phyloP scores from a whole-genome alignment of 2,113 vertebrate genomes.

The Cryptotis parvus region DNA sequence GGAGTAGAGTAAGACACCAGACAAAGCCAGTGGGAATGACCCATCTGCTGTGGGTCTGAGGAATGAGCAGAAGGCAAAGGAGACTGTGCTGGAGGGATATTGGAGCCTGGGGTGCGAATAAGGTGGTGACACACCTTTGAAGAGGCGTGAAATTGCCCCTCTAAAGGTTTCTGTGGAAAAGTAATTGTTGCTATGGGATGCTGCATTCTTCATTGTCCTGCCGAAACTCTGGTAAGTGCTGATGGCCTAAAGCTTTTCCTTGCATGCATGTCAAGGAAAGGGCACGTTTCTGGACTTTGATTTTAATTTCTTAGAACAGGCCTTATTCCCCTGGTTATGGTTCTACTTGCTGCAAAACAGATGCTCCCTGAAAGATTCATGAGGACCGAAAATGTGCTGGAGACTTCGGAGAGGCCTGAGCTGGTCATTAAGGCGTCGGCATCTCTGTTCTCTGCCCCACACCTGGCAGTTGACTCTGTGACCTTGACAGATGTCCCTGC shows the following conservation, averaged over 20 bases:
- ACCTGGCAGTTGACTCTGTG: not conserved
- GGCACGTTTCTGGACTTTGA: slow-evolving; percentile 11
- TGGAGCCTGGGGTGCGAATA: too few relatives aligned
- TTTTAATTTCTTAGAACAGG: slow-evolving; percentile 53
- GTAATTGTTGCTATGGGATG: too few relatives aligned
- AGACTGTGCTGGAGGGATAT: too few relatives aligned
- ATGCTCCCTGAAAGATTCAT: slow-evolving; percentile 60
- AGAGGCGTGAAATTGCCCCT: too few relatives aligned
- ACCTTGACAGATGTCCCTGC: not conserved
- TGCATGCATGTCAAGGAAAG: not conserved
- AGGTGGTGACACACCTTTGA: too few relatives aligned
- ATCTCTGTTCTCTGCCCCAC: not conserved
- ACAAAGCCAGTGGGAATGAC: too few relatives aligned
- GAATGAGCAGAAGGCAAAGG: not conserved
- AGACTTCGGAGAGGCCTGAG: slow-evolving; percentile 25
- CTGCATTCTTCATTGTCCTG: not conserved
- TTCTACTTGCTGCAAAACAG: slow-evolving; percentile 60
- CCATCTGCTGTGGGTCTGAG: too few relatives aligned
- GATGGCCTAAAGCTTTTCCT: slow-evolving; percentile 2
- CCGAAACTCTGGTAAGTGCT: not conserved
- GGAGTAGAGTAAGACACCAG: too few relatives aligned
- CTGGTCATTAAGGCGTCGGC: not conserved
- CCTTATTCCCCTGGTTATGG: slow-evolving; percentile 37
- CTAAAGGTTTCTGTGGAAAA: too few relatives aligned
- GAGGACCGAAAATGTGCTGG: slow-evolving; percentile 13